Evolutionary conservation across 1,140 invertebrate species (phyloP).

Genomic region (Sminthurides bifidus): DNA sequence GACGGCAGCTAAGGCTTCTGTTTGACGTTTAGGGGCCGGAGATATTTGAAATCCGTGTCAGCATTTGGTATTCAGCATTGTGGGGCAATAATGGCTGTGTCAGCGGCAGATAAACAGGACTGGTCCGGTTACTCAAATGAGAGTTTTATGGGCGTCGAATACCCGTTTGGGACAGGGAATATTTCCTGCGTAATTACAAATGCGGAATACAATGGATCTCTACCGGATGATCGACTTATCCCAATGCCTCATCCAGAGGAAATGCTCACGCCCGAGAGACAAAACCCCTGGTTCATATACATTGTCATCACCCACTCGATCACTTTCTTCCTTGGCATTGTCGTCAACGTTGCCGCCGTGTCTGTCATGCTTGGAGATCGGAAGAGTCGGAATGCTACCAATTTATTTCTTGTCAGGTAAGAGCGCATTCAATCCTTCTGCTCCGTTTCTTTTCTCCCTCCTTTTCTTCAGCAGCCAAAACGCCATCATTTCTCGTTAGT

Average conservation of each 20-base stretch:
- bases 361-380: constrained; percentile 33
- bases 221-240: background rate
- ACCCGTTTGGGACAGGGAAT: too few species aligned
- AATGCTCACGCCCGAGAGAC: constrained; percentile 35
- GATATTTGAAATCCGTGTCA: too few species aligned
- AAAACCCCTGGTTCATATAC: constrained; percentile 35
- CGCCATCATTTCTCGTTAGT: too few species aligned
- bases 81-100: too few species aligned
- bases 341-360: constrained; percentile 32
- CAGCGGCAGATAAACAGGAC: too few species aligned
- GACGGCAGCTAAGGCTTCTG: too few species aligned
- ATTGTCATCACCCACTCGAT: constrained; percentile 37
- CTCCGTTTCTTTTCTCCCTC: constrained; percentile 5
- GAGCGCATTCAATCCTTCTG: background rate
- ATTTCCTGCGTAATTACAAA: too few species aligned
- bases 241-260: constrained; percentile 35
- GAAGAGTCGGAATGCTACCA: constrained; percentile 32
- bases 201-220: too few species aligned
- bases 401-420: constrained; percentile 31
- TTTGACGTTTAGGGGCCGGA: too few species aligned
- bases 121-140: too few species aligned
- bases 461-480: background rate
- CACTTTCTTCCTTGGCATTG: constrained; percentile 36
- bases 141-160: too few species aligned
- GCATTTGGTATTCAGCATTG: too few species aligned